Evolutionary conservation across 2,797 vertebrate genomes (phyloP).

Genomic region (Phaenicophaeus curvirostris): DNA sequence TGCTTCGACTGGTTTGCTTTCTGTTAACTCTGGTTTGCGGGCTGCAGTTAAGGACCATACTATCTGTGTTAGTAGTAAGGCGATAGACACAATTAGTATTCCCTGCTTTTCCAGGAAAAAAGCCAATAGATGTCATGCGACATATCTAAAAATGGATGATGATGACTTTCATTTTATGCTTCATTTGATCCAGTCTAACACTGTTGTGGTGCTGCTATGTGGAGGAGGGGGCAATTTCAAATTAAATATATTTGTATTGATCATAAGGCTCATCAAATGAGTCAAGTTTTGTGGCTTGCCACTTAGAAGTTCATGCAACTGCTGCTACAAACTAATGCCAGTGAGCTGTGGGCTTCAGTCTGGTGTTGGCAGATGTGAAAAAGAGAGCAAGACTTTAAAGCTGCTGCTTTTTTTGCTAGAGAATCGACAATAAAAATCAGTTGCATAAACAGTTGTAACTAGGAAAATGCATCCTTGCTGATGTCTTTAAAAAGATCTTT

Average conservation of each 20-base stretch:
- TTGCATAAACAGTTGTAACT: not conserved
- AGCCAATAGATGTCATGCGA: not conserved
- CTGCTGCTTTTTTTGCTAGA: not conserved
- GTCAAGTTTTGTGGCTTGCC: not conserved
- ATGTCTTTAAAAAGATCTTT: not conserved
- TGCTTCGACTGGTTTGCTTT: not conserved
- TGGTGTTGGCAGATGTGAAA: not conserved
- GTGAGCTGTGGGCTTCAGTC: not conserved
- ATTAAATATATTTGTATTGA: not conserved
- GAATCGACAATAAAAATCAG: not conserved
- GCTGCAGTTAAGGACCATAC: not conserved
- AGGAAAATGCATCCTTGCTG: not conserved
- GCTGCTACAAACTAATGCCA: not conserved
- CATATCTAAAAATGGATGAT: not conserved
- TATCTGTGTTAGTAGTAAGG: not conserved
- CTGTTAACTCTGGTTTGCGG: not conserved
- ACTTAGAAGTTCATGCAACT: not conserved
- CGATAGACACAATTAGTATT: not conserved
- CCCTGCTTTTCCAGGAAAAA: constrained; percentile 40
- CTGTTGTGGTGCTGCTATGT: not conserved
- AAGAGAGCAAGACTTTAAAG: not conserved
- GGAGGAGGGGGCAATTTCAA: constrained; percentile 5
- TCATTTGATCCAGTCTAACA: not conserved
- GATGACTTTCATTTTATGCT: constrained; percentile 14
- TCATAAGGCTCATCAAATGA: not conserved